These are phyloP conservation scores for Frankliniella fusca DNA, from an alignment of 2,888 invertebrate genomes.

Conservation along the genomic window DNA sequence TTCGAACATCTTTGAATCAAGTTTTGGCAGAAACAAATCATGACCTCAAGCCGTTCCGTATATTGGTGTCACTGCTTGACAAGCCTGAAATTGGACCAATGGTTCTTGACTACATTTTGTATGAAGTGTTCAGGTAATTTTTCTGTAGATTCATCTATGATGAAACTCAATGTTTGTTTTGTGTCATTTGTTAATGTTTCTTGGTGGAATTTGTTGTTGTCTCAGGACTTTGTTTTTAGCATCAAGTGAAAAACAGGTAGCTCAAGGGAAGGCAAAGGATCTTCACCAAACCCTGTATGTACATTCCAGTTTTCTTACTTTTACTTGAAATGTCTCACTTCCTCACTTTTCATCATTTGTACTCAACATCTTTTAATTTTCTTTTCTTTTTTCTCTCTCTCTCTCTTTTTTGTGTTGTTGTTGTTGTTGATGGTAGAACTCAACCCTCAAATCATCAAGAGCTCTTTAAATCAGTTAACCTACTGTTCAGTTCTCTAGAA, in stretches of 20 bases:
- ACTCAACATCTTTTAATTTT: not conserved
- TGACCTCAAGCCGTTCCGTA: constrained; percentile 67
- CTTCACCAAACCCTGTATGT: not conserved
- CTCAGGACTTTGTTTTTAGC: not conserved
- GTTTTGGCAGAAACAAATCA: constrained; percentile 57
- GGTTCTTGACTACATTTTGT: constrained; percentile 70
- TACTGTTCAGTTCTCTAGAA: constrained; percentile 76
- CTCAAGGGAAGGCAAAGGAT: not conserved
- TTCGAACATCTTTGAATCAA: constrained; percentile 56
- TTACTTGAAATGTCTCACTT: not conserved
- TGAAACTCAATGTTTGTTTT: not conserved
- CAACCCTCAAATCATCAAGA: constrained; percentile 52
- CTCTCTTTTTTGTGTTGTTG: too few relatives aligned
- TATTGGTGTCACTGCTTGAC: constrained; percentile 77
- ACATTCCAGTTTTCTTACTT: not conserved
- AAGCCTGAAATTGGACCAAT: constrained; percentile 79
- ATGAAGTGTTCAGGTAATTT: constrained; percentile 64
- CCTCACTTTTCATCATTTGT: not conserved
- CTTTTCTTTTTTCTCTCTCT: not conserved
- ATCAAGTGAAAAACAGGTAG: not conserved
- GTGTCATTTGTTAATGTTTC: not conserved
- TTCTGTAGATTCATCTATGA: not conserved
- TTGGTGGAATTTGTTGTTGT: not conserved
- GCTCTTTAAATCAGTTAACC: constrained; percentile 75
- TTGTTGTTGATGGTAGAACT: not conserved